These are phyloP conservation scores for Cheirogaleus medius DNA, from an alignment of 2,113 vertebrate species.

Conservation along the genomic window DNA sequence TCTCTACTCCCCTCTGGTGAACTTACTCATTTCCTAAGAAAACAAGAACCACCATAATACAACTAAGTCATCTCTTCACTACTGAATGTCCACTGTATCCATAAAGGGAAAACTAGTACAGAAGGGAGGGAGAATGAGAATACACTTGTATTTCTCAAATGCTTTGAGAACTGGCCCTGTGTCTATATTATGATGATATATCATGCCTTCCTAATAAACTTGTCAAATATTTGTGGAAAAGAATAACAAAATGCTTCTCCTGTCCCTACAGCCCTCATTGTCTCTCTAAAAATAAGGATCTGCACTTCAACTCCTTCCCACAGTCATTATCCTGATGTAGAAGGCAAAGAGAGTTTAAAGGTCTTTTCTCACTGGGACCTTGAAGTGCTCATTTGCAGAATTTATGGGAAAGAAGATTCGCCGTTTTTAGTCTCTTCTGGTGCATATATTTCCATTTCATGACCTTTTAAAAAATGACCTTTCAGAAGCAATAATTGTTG, in stretches of 20 bases:
- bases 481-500: conserved; percentile 43
- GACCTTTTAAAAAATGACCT: conserved; percentile 64
- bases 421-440: conserved; percentile 39
- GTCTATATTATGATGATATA: not conserved
- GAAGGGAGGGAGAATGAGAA: not conserved
- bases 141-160: not conserved
- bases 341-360: conserved; percentile 65
- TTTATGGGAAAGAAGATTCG: conserved; percentile 66
- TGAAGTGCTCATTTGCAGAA: conserved; percentile 51
- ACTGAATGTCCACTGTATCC: not conserved
- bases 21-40: not conserved
- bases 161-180: not conserved
- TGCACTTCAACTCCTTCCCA: conserved; percentile 56
- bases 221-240: conserved; percentile 37
- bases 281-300: conserved; percentile 52
- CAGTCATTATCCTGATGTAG: conserved; percentile 50
- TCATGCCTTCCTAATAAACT: not conserved
- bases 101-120: not conserved
- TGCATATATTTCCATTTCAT: conserved; percentile 59
- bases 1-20: not conserved
- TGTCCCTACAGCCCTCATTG: not conserved
- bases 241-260: not conserved
- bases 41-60: not conserved
- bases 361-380: conserved; percentile 75
- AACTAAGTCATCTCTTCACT: not conserved